Evolutionary conservation across 2,888 invertebrate species (phyloP).

Genomic region (Oscheius sp.): DNA sequence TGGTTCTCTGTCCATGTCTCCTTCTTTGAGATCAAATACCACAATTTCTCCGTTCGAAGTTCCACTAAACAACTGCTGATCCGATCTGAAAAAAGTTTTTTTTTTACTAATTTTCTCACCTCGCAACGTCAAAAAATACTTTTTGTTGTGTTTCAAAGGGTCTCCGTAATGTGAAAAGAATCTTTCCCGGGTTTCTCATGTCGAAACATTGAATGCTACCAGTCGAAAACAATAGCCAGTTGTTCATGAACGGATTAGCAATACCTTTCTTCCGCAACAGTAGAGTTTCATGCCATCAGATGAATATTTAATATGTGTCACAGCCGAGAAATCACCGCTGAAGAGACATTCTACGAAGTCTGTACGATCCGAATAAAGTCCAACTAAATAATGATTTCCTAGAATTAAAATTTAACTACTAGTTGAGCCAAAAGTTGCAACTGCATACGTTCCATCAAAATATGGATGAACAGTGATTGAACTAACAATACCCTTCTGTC

Average conservation of each 20-base stretch:
- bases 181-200: conserved; percentile 22
- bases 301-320: conserved; percentile 34
- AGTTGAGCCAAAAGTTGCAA: conserved; percentile 27
- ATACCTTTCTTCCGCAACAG: conserved; percentile 34
- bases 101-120: neutral
- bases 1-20: neutral
- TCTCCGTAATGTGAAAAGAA: conserved; percentile 18
- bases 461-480: conserved; percentile 32
- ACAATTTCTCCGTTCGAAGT: conserved; percentile 25
- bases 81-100: conserved; percentile 14
- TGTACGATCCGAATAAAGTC: conserved; percentile 31
- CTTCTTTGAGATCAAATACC: conserved; percentile 22
- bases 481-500: conserved; percentile 32
- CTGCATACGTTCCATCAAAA: conserved; percentile 36
- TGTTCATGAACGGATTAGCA: neutral
- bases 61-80: conserved; percentile 19
- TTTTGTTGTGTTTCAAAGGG: conserved; percentile 28
- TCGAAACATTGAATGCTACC: conserved; percentile 26
- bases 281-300: conserved; percentile 36
- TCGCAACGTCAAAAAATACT: conserved; percentile 25
- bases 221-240: conserved; percentile 9
- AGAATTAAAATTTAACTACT: conserved; percentile 9
- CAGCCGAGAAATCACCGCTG: conserved; percentile 28
- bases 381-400: conserved; percentile 8
- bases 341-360: conserved; percentile 31